Evolutionary conservation across 2,113 vertebrate genomes (phyloP).

Genomic region (Thalassarche chlororhynchos): DNA sequence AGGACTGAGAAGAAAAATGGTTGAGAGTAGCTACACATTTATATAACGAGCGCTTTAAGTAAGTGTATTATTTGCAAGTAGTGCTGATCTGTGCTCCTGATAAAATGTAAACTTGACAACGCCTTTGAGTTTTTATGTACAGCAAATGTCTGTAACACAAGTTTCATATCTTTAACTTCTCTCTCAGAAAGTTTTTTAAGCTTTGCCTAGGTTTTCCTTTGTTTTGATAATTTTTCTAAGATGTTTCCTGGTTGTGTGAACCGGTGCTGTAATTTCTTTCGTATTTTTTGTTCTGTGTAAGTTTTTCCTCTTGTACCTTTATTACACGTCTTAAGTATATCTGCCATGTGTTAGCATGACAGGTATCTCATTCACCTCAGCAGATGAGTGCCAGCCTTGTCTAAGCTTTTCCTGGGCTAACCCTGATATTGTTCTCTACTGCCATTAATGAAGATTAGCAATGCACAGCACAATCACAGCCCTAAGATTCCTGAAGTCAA

Average conservation of each 20-base stretch:
- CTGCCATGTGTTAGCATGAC: not conserved
- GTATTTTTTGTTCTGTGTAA: not conserved
- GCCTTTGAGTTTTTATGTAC: not conserved
- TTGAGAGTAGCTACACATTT: not conserved
- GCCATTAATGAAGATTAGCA: not conserved
- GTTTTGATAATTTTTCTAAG: not conserved
- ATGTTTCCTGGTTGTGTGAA: not conserved
- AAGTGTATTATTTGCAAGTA: not conserved
- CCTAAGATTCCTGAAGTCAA: not conserved
- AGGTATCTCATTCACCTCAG: not conserved
- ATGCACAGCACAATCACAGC: not conserved
- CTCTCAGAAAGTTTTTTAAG: not conserved
- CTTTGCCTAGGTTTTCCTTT: not conserved
- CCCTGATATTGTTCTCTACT: not conserved
- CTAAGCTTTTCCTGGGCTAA: not conserved
- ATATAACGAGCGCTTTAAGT: not conserved
- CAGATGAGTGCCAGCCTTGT: not conserved
- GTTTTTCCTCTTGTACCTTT: not conserved
- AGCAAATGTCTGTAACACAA: not conserved
- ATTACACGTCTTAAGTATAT: not conserved
- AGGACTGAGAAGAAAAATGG: not conserved
- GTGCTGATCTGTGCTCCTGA: not conserved
- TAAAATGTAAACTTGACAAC: not conserved
- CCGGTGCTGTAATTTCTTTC: not conserved
- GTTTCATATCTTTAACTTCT: not conserved